Evolutionary conservation across 2,888 invertebrate species (phyloP).

Genomic region (Phlogophora meticulosa): DNA sequence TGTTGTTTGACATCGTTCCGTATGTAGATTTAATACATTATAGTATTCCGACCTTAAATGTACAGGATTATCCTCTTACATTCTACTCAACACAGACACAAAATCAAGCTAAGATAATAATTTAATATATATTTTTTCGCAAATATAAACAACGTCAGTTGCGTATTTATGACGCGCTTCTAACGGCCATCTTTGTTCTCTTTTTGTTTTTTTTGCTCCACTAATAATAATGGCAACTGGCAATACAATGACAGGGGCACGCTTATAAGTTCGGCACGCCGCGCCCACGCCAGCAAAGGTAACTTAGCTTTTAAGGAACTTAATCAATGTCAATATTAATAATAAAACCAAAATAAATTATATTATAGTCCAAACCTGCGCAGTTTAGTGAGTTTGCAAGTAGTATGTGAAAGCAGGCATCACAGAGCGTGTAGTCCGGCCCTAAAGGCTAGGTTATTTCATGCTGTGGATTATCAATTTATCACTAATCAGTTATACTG

Average conservation of each 20-base stretch:
- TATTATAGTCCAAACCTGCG: too few species aligned
- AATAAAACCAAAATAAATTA: too few species aligned
- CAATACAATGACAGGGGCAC: neutral
- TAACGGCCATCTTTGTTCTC: constrained; percentile 86
- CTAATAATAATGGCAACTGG: constrained; percentile 14
- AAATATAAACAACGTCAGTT: constrained; percentile 89
- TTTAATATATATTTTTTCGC: constrained; percentile 73
- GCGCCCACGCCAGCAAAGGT: neutral
- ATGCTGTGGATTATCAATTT: too few species aligned
- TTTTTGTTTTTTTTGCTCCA: constrained; percentile 7
- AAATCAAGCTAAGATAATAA: constrained; percentile 49
- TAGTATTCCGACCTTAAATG: constrained; percentile 65
- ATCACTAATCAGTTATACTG: too few species aligned
- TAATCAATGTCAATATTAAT: constrained; percentile 5
- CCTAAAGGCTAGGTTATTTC: too few species aligned
- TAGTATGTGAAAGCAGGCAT: too few species aligned
- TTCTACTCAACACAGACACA: constrained; percentile 71
- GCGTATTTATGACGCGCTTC: constrained; percentile 89
- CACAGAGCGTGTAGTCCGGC: too few species aligned
- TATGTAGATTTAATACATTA: constrained; percentile 79
- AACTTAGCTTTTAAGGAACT: neutral
- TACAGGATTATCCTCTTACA: constrained; percentile 73
- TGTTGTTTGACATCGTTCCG: constrained; percentile 88
- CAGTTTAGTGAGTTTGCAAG: too few species aligned
- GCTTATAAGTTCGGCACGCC: neutral